A percentile compares a stretch with the other conserved stretches of the same genome.
Conservation (phyloP, 2,888 invertebrate genomes). For the Sylvicola fuscatus region DNA sequence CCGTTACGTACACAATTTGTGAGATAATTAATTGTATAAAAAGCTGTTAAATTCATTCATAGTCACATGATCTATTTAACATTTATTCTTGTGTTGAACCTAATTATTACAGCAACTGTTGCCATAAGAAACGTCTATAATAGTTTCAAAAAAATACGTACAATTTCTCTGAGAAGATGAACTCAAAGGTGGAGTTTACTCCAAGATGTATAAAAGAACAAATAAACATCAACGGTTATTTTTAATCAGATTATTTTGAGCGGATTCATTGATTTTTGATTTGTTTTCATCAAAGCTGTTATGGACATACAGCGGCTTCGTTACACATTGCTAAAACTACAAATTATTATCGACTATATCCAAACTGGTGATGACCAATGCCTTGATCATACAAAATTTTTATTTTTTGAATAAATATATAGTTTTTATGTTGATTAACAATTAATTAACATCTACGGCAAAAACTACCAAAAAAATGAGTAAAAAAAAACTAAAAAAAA, state of each 20-base stretch:
- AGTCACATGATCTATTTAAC: constrained; percentile 9
- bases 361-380: too few species aligned
- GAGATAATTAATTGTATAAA: constrained; percentile 3
- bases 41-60: neutral
- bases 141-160: neutral
- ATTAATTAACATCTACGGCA: too few species aligned
- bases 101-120: too few species aligned
- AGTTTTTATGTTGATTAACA: too few species aligned
- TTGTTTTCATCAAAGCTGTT: constrained; percentile 2
- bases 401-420: too few species aligned
- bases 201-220: constrained; percentile 12
- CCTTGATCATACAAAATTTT: too few species aligned
- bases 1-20: constrained; percentile 1
- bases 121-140: neutral
- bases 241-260: too few species aligned
- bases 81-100: constrained; percentile 11
- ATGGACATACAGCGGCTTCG: neutral
- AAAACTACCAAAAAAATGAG: too few species aligned
- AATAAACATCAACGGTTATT: neutral
- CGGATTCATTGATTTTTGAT: constrained; percentile 2
- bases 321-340: too few species aligned
- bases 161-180: neutral
- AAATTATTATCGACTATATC: too few species aligned
- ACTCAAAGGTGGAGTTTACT: constrained; percentile 26
- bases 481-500: too few species aligned